phyloP scores from a whole-genome alignment of 2,888 invertebrate species.

The Coremacera marginata region DNA sequence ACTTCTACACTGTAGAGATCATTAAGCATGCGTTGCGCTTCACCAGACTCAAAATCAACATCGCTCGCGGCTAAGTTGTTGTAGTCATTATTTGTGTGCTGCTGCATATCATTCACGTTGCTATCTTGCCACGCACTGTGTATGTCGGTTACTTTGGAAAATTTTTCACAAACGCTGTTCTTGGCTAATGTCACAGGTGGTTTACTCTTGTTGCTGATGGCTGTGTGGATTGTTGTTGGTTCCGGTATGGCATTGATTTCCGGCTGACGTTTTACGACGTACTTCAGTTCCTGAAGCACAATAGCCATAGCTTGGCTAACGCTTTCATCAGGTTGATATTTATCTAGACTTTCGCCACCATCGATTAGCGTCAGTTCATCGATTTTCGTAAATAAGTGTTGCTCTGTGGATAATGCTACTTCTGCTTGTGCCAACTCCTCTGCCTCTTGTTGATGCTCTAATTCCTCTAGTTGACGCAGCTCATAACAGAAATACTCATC shows the following conservation, averaged over 20 bases:
- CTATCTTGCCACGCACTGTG: conserved; percentile 66
- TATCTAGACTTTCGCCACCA: conserved; percentile 68
- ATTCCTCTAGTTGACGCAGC: conserved; percentile 85
- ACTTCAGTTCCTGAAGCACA: conserved; percentile 81
- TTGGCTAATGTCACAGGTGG: conserved; percentile 33
- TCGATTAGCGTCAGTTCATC: conserved; percentile 74
- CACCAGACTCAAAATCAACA: background rate
- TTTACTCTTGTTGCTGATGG: background rate
- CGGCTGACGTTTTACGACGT: conserved; percentile 73
- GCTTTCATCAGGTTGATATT: conserved; percentile 76
- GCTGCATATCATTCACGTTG: conserved; percentile 53
- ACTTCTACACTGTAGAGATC: background rate
- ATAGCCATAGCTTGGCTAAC: conserved; percentile 85
- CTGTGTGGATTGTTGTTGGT: conserved; percentile 49
- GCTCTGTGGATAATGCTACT: conserved; percentile 47
- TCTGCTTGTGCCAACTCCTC: conserved; percentile 15
- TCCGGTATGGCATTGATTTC: conserved; percentile 39
- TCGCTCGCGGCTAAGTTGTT: background rate
- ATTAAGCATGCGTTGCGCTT: background rate
- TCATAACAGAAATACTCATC: conserved; percentile 95
- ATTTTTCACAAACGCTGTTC: conserved; percentile 54
- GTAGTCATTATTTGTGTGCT: background rate
- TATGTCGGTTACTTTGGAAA: conserved; percentile 62
- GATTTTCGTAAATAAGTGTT: conserved; percentile 61
- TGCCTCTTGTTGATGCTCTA: conserved; percentile 75